These are phyloP conservation scores for Drosophila dives DNA, from an alignment of 2,888 invertebrate species.

Conservation along the genomic window DNA sequence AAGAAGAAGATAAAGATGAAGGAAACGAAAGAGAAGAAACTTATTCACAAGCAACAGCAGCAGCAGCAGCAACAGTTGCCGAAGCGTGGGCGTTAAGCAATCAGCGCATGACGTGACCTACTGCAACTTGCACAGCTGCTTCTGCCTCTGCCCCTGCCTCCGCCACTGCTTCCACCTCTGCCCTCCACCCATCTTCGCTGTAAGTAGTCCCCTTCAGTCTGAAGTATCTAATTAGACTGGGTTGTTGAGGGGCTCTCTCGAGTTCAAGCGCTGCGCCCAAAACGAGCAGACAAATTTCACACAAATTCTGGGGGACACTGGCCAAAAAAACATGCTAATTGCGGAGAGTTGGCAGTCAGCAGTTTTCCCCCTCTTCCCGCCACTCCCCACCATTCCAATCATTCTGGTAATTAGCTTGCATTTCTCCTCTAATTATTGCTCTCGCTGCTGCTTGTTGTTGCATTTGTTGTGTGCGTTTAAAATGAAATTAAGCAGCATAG, in stretches of 20 bases:
- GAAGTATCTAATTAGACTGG: conserved; percentile 12
- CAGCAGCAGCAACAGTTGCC: conserved; percentile 47
- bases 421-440: conserved; percentile 25
- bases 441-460: conserved; percentile 25
- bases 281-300: conserved; percentile 48
- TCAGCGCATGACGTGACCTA: conserved; percentile 73
- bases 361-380: neutral
- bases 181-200: neutral
- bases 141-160: neutral
- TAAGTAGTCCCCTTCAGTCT: neutral
- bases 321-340: conserved; percentile 16
- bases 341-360: neutral
- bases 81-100: conserved; percentile 72
- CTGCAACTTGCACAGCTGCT: conserved; percentile 38
- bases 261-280: conserved; percentile 12
- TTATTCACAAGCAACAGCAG: conserved; percentile 29
- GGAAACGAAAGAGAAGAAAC: conserved; percentile 21
- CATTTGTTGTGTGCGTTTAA: conserved; percentile 59
- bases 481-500: conserved; percentile 65
- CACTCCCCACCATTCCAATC: neutral
- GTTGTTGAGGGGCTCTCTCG: conserved; percentile 9
- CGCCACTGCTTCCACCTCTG: neutral
- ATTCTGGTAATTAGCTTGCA: conserved; percentile 35
- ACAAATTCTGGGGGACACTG: conserved; percentile 24
- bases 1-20: neutral